phyloP scores from a whole-genome alignment of 1,140 invertebrate species.

The Cydia splendana region DNA sequence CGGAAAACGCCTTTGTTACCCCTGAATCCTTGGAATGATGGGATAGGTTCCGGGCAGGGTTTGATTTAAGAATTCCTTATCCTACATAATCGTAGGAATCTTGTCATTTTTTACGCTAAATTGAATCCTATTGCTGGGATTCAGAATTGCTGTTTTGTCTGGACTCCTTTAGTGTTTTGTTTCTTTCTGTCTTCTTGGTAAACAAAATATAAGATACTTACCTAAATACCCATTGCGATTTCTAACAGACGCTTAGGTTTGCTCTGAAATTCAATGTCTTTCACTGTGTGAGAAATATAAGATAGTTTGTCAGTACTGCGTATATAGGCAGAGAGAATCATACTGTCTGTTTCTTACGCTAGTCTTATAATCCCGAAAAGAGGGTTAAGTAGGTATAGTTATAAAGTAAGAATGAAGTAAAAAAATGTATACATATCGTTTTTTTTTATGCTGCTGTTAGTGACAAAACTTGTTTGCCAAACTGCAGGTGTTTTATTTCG shows the following conservation, averaged over 20 bases:
- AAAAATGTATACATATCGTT: too few species aligned
- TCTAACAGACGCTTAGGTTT: neutral
- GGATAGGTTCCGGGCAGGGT: constrained; percentile 23
- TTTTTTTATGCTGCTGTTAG: too few species aligned
- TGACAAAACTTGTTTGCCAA: too few species aligned
- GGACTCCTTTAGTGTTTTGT: neutral
- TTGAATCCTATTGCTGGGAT: neutral
- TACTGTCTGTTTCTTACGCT: too few species aligned
- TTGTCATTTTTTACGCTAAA: neutral
- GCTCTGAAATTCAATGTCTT: neutral
- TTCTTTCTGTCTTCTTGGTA: neutral
- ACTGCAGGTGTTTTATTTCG: neutral
- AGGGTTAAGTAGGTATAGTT: too few species aligned
- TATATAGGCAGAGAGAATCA: too few species aligned
- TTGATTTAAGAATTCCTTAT: constrained; percentile 29
- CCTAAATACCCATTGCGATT: neutral
- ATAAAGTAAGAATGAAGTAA: too few species aligned
- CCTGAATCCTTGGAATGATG: constrained; percentile 27
- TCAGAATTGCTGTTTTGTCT: neutral
- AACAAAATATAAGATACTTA: neutral
- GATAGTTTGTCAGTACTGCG: too few species aligned
- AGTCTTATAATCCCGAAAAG: too few species aligned
- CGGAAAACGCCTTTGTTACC: constrained; percentile 29
- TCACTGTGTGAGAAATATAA: neutral
- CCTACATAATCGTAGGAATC: constrained; percentile 18